phyloP scores from a whole-genome alignment of 1,140 invertebrate species.

The Magallana angulata region DNA sequence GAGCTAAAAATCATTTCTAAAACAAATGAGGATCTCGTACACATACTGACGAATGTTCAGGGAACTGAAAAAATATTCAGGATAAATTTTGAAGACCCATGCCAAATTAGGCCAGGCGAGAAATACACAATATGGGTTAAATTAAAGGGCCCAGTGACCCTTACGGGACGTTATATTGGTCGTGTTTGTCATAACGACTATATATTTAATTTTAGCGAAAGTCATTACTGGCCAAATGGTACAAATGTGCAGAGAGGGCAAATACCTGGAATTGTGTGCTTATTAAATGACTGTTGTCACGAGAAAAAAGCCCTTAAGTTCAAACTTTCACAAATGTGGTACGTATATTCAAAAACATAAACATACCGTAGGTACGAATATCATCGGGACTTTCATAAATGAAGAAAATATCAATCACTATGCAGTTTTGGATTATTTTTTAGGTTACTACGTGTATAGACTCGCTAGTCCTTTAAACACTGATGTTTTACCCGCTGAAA shows the following conservation, averaged over 20 bases:
- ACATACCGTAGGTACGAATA: no score
- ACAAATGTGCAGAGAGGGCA: neutral
- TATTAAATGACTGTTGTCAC: neutral
- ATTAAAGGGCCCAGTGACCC: neutral
- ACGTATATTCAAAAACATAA: no score
- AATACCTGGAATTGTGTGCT: neutral
- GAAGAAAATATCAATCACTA: no score
- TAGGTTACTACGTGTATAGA: no score
- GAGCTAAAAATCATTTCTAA: neutral
- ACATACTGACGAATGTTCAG: neutral
- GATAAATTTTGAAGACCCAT: neutral
- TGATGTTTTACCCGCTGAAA: no score
- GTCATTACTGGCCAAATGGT: neutral
- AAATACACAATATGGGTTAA: neutral
- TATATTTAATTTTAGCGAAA: neutral
- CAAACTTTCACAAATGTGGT: no score
- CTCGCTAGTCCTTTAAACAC: no score
- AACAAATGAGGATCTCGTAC: no score
- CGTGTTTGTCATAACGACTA: neutral
- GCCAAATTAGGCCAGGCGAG: neutral
- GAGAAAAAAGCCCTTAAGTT: no score
- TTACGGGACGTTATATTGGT: neutral
- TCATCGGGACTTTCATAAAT: no score
- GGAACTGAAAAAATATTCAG: neutral
- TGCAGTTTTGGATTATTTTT: no score